Conservation (phyloP, 1,140 invertebrate genomes). For the Phocides pigmalion region DNA sequence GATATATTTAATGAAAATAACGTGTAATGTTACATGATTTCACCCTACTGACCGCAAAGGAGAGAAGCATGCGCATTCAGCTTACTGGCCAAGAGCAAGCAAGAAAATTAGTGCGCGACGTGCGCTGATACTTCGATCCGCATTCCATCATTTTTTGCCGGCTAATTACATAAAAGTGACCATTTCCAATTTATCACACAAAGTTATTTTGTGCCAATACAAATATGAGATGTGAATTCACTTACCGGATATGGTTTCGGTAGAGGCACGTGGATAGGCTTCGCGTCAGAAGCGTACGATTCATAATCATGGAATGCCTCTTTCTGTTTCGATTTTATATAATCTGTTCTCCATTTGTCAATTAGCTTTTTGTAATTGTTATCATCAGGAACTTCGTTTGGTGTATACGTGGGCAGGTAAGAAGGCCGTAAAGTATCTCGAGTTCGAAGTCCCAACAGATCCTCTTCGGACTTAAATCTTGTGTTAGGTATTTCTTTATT, state of each 20-base stretch:
- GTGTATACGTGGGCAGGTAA: constrained; percentile 56
- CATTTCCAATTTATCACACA: constrained; percentile 44
- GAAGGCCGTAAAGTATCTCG: constrained; percentile 67
- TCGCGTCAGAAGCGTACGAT: constrained; percentile 62
- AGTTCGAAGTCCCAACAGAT: constrained; percentile 70
- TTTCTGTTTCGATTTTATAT: constrained; percentile 69
- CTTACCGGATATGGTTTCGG: constrained; percentile 76
- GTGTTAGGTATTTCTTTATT: constrained; percentile 50
- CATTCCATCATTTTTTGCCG: constrained; percentile 73
- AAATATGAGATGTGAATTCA: constrained; percentile 15
- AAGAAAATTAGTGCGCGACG: constrained; percentile 77
- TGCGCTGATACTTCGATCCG: constrained; percentile 68
- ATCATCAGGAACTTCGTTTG: constrained; percentile 53
- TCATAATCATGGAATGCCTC: constrained; percentile 63
- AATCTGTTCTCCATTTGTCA: constrained; percentile 72
- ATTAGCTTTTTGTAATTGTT: constrained; percentile 64
- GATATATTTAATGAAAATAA: constrained; percentile 28
- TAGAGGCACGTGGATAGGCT: constrained; percentile 63
- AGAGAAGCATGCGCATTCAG: constrained; percentile 50
- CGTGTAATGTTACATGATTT: constrained; percentile 60
- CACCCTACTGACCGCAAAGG: constrained; percentile 50
- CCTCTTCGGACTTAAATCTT: constrained; percentile 74
- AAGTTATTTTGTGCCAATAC: constrained; percentile 17
- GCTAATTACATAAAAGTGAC: constrained; percentile 57
- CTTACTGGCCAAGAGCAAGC: constrained; percentile 62